These are phyloP conservation scores for Nycteola revayana DNA, from an alignment of 2,888 invertebrate genomes.

Conservation along the genomic window DNA sequence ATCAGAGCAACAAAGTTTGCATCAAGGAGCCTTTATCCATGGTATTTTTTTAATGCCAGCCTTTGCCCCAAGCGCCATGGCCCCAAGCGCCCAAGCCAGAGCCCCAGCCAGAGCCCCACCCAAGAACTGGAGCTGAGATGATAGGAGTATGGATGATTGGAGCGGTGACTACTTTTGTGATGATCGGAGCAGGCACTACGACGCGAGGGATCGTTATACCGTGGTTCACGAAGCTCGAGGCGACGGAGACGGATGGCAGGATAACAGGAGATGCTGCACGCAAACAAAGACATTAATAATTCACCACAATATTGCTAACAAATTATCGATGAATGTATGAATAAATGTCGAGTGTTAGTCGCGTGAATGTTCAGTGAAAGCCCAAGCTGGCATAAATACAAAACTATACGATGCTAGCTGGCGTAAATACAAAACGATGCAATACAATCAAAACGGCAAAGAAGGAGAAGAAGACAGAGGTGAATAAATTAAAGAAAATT, in stretches of 20 bases:
- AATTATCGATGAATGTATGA: too few species aligned
- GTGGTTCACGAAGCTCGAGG: conserved; percentile 56
- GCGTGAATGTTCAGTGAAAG: too few species aligned
- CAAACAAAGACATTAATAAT: too few species aligned
- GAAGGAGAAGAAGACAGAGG: too few species aligned
- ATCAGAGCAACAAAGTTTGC: conserved; percentile 10
- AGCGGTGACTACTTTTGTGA: conserved; percentile 35
- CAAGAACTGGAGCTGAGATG: conserved; percentile 17
- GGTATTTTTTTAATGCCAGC: conserved; percentile 24
- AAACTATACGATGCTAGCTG: too few species aligned
- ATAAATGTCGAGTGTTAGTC: too few species aligned
- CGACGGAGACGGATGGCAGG: conserved; percentile 42
- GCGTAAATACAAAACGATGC: too few species aligned
- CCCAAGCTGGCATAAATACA: too few species aligned
- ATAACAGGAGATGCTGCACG: conserved; percentile 26
- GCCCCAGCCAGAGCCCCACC: conserved; percentile 31
- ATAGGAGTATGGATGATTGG: conserved; percentile 36
- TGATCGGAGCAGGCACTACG: conserved; percentile 29
- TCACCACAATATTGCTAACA: too few species aligned
- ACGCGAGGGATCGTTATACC: conserved; percentile 47
- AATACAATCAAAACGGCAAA: too few species aligned
- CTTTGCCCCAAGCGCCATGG: too few species aligned
- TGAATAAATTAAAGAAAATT: too few species aligned
- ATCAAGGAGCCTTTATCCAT: conserved; percentile 23
- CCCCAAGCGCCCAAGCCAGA: conserved; percentile 15